Evolutionary conservation across 2,888 invertebrate species (phyloP), one percentile per base, ranked within the genome.

Genomic region (Osedax frankpressi): DNA sequence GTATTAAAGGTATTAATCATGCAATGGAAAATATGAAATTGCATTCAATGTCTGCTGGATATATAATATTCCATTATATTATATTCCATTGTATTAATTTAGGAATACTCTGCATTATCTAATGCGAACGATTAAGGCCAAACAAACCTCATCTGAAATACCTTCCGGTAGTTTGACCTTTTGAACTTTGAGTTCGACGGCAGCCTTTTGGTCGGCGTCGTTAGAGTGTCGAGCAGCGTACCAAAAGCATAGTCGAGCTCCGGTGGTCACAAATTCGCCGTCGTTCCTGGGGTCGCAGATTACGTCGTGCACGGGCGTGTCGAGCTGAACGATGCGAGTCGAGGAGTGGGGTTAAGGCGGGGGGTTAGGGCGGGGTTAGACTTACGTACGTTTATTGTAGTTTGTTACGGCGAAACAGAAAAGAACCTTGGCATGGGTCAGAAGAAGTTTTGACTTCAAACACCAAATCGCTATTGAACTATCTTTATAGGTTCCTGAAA

Each of bases 401-500:
- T n/a, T n/a, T n/a, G n/a, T n/a, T n/a, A n/a, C n/a, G n/a, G n/a
- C n/a, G n/a, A n/a, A n/a, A n/a, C n/a, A n/a, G n/a, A n/a, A n/a
- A n/a, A 79, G 78, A 25, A 81, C 78, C 60, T 76, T 77, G 25
- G 82, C 80, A 19, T 78, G 78, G 28, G 81, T 78, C 63, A 82
- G 74, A 26, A 82, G 75, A 25, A 78, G 76, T 74, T 80, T 80
- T 67, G 76, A 79, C 26, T 76, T 71, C 0, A 81, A 81, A 75
- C 79, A 79, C 83, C 83, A 83, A 24, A 83, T 79, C 14, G 80
- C 81, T 11, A 83, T 76, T 24, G 76, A 75, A 72, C 79, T 78
- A 60, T 83, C 82, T n/a, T 79, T 75, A 76, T 81, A 83, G 75
- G 83, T 83, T 69, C 83, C 83, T 83, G 77, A n/a, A n/a, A n/a